Evolutionary conservation across 2,888 invertebrate species (phyloP), one percentile per base, ranked within the genome.

Genomic region (Pardosa pseudoannulata): DNA sequence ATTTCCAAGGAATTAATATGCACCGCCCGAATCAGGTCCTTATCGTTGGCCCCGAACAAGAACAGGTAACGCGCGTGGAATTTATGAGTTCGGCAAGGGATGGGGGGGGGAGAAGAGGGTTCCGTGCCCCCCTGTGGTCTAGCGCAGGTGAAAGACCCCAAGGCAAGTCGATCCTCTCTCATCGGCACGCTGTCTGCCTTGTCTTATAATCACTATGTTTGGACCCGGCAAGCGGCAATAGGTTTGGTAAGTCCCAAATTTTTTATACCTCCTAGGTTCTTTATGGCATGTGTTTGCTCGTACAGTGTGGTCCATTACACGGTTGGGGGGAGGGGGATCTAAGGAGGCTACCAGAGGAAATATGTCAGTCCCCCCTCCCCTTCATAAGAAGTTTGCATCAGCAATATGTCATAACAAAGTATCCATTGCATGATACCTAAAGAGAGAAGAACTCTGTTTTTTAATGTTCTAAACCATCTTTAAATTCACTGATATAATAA

Each of bases 101-200:
- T n/a, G n/a, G n/a, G n/a, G 62, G 23, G 62, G 29, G 65, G n/a
- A n/a, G n/a, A n/a, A n/a, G n/a, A n/a, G 28, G 73, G 29, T 32
- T 31, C 50, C 46, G 19, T n/a, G 56, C 62, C 62, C 62, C 72
- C 23, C 28, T 27, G 68, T 32, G 32, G 7, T 70, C 39, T 46
- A 7, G 28, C 56, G 72, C 83, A 83, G 83, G 83, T 83, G 83
- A 83, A 83, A 62, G 83, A 83, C 83, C 83, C 72, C 27, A 23
- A 65, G 83, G 81, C 81, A 75, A 31, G 19, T 46, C 23, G 9
- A 27, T 39, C 28, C 62, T n/a, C 62, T n/a, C 29, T 28, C 64
- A 76, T 78, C 83, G 83, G 83, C 83, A 83, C 64, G 83, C 83
- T 71, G 83, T 83, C 83, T 83, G 50, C 71, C 67, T 32, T 28